A percentile compares a stretch with the other conserved stretches of the same genome.
Conservation (phyloP, 2,113 vertebrate species). For the Oncorhynchus nerka region DNA sequence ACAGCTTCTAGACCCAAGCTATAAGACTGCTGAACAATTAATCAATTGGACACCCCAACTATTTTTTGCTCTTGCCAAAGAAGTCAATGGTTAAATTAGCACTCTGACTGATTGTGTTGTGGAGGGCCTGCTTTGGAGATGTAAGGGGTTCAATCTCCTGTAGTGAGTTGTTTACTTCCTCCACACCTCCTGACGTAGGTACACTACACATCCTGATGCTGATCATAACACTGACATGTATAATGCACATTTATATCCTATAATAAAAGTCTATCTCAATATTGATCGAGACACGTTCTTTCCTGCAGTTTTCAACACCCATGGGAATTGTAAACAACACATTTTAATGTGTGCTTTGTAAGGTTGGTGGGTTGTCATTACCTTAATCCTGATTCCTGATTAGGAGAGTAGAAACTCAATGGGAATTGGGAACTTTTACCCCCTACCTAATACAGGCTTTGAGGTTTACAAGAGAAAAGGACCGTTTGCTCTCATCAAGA, state of each 20-base stretch:
- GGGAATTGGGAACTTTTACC: constrained; percentile 47
- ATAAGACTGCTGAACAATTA: no score
- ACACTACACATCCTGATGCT: no score
- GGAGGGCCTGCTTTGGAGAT: constrained; percentile 13
- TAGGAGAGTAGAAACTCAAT: constrained; percentile 46
- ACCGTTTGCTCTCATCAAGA: constrained; percentile 48
- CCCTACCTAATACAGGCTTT: constrained; percentile 56
- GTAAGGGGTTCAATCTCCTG: neutral
- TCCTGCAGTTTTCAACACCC: neutral
- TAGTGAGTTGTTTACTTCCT: neutral
- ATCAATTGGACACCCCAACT: no score
- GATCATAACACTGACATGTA: no score
- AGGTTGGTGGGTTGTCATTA: constrained; percentile 37
- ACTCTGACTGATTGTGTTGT: constrained; percentile 35
- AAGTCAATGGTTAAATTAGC: constrained; percentile 72
- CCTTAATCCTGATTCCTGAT: constrained; percentile 41
- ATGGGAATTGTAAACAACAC: constrained; percentile 11
- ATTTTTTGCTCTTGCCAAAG: constrained; percentile 25
- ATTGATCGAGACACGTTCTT: neutral
- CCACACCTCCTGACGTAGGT: no score
- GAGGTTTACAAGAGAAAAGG: constrained; percentile 58
- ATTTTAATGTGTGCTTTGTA: constrained; percentile 20
- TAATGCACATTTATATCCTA: no score
- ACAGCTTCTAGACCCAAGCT: no score
- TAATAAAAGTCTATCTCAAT: neutral